Evolutionary conservation across 2,888 invertebrate species (phyloP).

Genomic region (Chymomyza fuscimana): DNA sequence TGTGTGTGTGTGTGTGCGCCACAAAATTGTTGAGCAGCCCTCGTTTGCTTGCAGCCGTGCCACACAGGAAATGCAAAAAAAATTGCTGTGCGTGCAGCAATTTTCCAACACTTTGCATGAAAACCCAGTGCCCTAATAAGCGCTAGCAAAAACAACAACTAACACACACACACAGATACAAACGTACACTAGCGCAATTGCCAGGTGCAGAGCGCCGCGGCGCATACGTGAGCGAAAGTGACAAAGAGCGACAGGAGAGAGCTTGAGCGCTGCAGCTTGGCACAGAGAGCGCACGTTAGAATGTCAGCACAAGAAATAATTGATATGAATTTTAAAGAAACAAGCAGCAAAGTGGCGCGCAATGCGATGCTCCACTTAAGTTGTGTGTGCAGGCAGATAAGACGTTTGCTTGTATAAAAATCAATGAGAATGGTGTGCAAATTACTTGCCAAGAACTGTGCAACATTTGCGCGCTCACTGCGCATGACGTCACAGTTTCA

Average conservation of each 20-base stretch:
- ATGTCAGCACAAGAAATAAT: background rate
- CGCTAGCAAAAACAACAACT: slow-evolving; percentile 30
- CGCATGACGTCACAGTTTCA: no score
- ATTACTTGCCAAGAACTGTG: background rate
- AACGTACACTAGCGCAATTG: slow-evolving; percentile 2
- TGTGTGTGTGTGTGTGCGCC: slow-evolving; percentile 23
- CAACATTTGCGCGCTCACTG: no score
- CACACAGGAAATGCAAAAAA: slow-evolving; percentile 12
- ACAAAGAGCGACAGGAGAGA: background rate
- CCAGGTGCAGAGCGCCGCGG: slow-evolving; percentile 17
- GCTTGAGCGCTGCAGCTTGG: background rate
- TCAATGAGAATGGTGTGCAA: background rate
- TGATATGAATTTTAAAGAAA: slow-evolving; percentile 7
- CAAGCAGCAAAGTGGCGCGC: background rate
- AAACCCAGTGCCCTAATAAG: slow-evolving; percentile 77
- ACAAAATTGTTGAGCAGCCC: background rate
- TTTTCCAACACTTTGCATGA: slow-evolving; percentile 64
- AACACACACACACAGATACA: slow-evolving; percentile 13
- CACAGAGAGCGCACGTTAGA: background rate
- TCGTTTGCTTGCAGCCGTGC: slow-evolving; percentile 5
- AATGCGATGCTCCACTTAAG: no score
- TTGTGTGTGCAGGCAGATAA: background rate
- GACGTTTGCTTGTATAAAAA: no score
- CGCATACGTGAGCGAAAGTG: background rate
- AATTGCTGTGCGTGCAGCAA: slow-evolving; percentile 45